Evolutionary conservation across 2,888 invertebrate species (phyloP), one percentile per base, ranked within the genome.

Genomic region (Xestia xanthographa): DNA sequence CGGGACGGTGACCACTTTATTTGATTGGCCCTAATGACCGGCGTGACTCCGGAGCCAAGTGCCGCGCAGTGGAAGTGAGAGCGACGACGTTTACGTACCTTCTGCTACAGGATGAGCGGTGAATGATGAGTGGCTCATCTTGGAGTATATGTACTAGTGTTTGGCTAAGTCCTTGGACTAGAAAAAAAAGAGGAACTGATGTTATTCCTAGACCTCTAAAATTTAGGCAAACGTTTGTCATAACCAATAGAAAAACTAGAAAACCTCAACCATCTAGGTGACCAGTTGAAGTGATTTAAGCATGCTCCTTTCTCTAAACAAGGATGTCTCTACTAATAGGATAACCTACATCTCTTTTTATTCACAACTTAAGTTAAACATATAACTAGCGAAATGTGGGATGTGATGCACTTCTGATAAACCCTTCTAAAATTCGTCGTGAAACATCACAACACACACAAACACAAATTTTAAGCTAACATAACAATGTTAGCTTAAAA

Each of bases 11-110:
- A 83, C 91, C 93, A 93, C 93, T 93, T 93, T 91, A 90, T 91
- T 91, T 90, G 92, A 93, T 93, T 93, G 92, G 87, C 90, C 88
- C 87, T 93, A 93, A 93, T 93, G 91, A 92, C 90, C 88, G 74
- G 84, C 84, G 90, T 88, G 90, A 91, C 90, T 88, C 85, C 77
- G 63, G 58, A 72, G 77, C 68, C 68, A 66, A 86, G 79, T 77
- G 72, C 74, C 60, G 83, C 17, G 83, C 41, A 86, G 86, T 69
- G 43, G 71, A 26, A 72, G 56, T 85, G 72, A 26, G 41, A 80
- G 88, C 89, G 80, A 20, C 41, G 22, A 50, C 63, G 29, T 73
- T 85, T 68, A 68, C 72, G 8, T 56, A 56, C 53, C 65, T 62
- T 67, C 43, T n/a, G n/a, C 20, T 43, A 48, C 83, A 77, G 68